These are phyloP conservation scores for Atherix ibis DNA, from an alignment of 2,888 invertebrate species.

Conservation along the genomic window DNA sequence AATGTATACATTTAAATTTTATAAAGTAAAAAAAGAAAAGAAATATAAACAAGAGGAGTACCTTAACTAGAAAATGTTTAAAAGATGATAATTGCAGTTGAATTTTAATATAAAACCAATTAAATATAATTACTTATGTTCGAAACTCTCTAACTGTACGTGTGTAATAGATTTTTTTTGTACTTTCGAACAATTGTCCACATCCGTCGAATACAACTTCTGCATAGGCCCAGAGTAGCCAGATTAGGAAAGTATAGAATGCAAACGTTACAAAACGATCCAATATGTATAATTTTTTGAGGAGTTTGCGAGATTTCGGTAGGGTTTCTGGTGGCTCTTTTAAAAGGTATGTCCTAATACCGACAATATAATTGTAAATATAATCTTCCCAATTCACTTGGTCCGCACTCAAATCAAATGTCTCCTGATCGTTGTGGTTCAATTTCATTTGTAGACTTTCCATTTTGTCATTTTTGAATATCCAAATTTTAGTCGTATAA, in stretches of 20 bases:
- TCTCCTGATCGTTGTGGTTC: slow-evolving; percentile 38
- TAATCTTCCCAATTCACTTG: slow-evolving; percentile 47
- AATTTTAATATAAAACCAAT: no score
- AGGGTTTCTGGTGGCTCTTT: slow-evolving; percentile 67
- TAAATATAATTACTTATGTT: no score
- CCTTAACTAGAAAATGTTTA: no score
- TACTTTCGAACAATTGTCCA: no score
- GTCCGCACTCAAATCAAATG: slow-evolving; percentile 42
- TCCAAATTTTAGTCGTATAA: slow-evolving; percentile 67
- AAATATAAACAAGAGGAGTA: no score
- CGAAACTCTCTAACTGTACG: no score
- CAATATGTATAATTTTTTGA: slow-evolving; percentile 34
- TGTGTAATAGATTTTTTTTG: no score
- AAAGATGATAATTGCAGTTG: no score
- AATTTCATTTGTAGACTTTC: slow-evolving; percentile 37
- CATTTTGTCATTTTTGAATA: slow-evolving; percentile 49
- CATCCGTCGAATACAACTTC: slow-evolving; percentile 16
- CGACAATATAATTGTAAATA: slow-evolving; percentile 55
- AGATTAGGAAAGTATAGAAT: slow-evolving; percentile 21
- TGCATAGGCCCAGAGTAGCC: slow-evolving; percentile 27
- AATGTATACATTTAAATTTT: no score
- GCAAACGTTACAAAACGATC: slow-evolving; percentile 29
- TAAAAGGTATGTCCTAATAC: slow-evolving; percentile 67
- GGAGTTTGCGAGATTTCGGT: slow-evolving; percentile 43
- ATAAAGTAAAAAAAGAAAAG: no score